phyloP scores from a whole-genome alignment of 35 echinoderm and acorn worm genomes.

The Ophioderma brevispina region DNA sequence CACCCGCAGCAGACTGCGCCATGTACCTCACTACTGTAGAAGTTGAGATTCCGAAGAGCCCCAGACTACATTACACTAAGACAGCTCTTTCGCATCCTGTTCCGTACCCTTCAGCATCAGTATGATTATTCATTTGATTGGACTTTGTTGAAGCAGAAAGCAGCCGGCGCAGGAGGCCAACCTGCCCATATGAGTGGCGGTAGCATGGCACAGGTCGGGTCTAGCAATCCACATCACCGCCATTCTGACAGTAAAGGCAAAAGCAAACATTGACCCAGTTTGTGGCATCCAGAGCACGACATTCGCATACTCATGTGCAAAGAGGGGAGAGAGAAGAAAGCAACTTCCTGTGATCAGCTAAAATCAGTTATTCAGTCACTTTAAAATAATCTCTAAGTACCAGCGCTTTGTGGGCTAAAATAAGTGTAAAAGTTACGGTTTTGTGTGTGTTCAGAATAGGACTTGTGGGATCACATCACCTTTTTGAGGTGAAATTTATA shows the following conservation, averaged over 20 bases:
- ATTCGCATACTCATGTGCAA: too few relatives aligned
- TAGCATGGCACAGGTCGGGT: neutral
- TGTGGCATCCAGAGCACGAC: too few relatives aligned
- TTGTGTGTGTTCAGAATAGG: too few relatives aligned
- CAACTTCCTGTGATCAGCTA: too few relatives aligned
- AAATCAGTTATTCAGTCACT: too few relatives aligned
- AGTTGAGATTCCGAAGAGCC: slow-evolving; percentile 86
- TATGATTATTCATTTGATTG: slow-evolving; percentile 99
- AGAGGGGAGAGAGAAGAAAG: too few relatives aligned
- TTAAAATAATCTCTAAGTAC: too few relatives aligned
- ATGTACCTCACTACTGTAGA: slow-evolving; percentile 97
- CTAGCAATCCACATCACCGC: neutral
- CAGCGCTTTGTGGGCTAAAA: too few relatives aligned
- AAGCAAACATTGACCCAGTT: slow-evolving; percentile 64
- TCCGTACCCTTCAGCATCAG: slow-evolving; percentile 97
- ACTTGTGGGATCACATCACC: too few relatives aligned
- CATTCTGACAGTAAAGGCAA: slow-evolving; percentile 74
- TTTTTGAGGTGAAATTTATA: too few relatives aligned
- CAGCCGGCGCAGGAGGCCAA: slow-evolving; percentile 19
- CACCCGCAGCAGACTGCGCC: slow-evolving; percentile 96
- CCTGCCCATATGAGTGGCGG: slow-evolving; percentile 21
- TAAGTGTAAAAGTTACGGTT: too few relatives aligned
- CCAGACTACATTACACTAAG: slow-evolving; percentile 96
- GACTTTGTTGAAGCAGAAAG: slow-evolving; percentile 91
- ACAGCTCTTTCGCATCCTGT: slow-evolving; percentile 96